Evolutionary conservation across 2,113 vertebrate species (phyloP).

Genomic region (Leptosomus discolor): DNA sequence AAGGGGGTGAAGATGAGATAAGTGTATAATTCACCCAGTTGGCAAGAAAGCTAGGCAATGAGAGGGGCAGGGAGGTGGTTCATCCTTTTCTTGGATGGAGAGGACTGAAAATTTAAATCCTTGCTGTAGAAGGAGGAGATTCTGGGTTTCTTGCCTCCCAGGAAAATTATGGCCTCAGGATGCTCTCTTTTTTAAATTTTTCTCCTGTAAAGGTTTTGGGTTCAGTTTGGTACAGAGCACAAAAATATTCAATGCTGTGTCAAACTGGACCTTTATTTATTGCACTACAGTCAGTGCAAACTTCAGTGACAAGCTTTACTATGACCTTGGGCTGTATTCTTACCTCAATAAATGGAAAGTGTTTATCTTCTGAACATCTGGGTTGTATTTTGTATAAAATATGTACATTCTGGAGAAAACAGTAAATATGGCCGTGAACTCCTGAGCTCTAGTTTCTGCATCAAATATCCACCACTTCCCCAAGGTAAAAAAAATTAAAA

Average conservation of each 20-base stretch:
- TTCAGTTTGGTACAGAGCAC: not conserved
- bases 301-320: constrained; percentile 23
- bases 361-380: constrained; percentile 49
- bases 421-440: constrained; percentile 68
- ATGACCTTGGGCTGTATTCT: constrained; percentile 57
- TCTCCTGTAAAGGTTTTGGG: not conserved
- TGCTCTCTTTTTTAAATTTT: not conserved
- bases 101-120: not conserved
- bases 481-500: constrained; percentile 1
- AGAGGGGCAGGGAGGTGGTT: not conserved
- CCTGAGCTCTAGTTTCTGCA: constrained; percentile 40
- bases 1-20: not conserved
- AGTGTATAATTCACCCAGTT: not conserved
- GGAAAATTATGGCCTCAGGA: not conserved
- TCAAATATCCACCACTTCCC: constrained; percentile 43
- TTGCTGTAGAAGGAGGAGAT: not conserved
- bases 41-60: not conserved
- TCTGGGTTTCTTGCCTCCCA: not conserved
- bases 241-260: not conserved
- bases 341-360: constrained; percentile 48
- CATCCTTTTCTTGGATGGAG: not conserved
- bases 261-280: not conserved
- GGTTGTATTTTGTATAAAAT: constrained; percentile 53
- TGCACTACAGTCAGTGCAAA: not conserved
- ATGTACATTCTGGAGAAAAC: constrained; percentile 47